Conservation (phyloP, 2,113 vertebrate genomes). For the Anguilla japonica region DNA sequence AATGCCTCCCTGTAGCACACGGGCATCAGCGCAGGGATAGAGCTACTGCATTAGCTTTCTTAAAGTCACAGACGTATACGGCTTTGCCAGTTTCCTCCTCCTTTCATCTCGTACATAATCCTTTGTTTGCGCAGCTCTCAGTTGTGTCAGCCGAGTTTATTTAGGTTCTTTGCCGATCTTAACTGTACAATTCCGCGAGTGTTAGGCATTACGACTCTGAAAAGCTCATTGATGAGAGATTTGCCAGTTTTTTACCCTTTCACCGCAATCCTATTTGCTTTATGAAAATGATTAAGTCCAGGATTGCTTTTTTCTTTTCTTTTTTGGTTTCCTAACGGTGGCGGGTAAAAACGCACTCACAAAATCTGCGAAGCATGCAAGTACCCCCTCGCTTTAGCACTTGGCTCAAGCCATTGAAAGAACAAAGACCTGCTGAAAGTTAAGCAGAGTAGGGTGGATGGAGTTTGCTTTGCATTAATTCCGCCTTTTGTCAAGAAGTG, state of each 20-base stretch:
- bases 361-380: conserved; percentile 25
- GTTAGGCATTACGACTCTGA: conserved; percentile 49
- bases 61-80: conserved; percentile 45
- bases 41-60: background rate
- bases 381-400: conserved; percentile 41
- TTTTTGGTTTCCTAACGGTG: conserved; percentile 34
- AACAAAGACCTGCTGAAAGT: conserved; percentile 32
- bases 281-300: conserved; percentile 60
- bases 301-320: background rate
- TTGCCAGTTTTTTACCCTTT: conserved; percentile 49
- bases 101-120: conserved; percentile 72
- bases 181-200: conserved; percentile 43
- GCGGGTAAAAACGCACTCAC: conserved; percentile 39
- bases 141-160: conserved; percentile 70
- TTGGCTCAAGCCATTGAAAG: conserved; percentile 26
- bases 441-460: background rate
- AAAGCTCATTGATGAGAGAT: conserved; percentile 63
- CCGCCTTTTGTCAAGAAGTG: conserved; percentile 5
- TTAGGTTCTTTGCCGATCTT: conserved; percentile 65
- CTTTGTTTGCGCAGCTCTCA: conserved; percentile 72
- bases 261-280: conserved; percentile 49
- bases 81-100: conserved; percentile 52
- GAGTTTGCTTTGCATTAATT: conserved; percentile 18
- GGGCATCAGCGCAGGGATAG: background rate
- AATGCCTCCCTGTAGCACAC: background rate